Conservation (phyloP, 2,797 vertebrate genomes). For the Intellagama lesueurii region DNA sequence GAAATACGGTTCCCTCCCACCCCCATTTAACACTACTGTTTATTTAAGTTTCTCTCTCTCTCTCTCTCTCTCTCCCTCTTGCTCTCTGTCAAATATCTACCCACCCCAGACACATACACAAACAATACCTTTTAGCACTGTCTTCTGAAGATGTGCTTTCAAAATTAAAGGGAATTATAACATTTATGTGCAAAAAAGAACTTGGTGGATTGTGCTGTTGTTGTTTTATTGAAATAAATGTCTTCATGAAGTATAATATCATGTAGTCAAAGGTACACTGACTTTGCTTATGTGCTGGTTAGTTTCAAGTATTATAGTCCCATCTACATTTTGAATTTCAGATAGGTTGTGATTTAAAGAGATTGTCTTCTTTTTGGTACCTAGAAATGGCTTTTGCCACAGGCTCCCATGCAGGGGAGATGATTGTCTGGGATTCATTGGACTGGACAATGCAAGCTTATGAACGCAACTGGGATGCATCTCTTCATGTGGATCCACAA, state of each 20-base stretch:
- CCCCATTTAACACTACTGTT: neutral
- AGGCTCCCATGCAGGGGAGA: conserved; percentile 91
- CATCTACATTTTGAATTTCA: neutral
- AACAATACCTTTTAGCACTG: too few species aligned
- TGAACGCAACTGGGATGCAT: conserved; percentile 88
- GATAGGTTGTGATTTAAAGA: neutral
- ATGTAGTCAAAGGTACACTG: neutral
- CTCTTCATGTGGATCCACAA: conserved; percentile 78
- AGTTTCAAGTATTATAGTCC: neutral
- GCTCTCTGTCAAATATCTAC: too few species aligned
- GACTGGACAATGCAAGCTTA: conserved; percentile 88
- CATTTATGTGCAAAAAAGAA: too few species aligned
- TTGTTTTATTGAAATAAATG: too few species aligned
- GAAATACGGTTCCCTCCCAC: neutral
- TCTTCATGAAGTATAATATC: neutral
- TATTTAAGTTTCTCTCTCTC: too few species aligned
- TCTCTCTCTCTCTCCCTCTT: too few species aligned
- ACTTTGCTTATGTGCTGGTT: neutral
- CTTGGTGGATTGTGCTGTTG: too few species aligned
- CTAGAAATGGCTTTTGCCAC: conserved; percentile 89
- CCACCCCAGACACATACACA: too few species aligned
- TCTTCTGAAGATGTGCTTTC: neutral
- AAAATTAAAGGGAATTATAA: neutral
- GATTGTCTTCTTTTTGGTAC: neutral
- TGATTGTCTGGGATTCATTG: conserved; percentile 91